phyloP scores from a whole-genome alignment of 2,113 vertebrate genomes.

The Tragelaphus scriptus region DNA sequence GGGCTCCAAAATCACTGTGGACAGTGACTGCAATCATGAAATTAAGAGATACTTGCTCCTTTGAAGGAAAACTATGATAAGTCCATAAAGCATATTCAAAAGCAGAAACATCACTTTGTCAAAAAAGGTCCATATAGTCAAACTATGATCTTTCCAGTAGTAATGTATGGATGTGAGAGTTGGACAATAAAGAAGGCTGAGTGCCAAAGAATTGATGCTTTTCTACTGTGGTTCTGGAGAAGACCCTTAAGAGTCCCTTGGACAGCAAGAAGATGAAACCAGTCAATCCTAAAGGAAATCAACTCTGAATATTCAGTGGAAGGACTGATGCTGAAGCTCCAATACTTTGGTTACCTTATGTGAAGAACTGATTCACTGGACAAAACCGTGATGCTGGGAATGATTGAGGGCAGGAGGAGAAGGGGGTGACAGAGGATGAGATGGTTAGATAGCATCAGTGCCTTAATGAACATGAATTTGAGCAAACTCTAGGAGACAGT shows the following conservation, averaged over 20 bases:
- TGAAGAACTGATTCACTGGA: neutral
- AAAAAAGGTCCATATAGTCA: neutral
- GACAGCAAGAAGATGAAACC: neutral
- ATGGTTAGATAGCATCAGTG: neutral
- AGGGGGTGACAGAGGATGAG: neutral
- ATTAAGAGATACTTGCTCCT: neutral
- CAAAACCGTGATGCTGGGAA: neutral
- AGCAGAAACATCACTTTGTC: neutral
- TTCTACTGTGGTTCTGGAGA: neutral
- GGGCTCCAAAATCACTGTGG: neutral
- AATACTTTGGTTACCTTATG: neutral
- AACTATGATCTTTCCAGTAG: neutral
- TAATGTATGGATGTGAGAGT: neutral
- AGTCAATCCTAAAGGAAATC: neutral
- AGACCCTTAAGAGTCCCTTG: neutral
- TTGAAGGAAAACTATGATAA: neutral
- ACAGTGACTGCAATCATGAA: neutral
- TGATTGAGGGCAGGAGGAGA: neutral
- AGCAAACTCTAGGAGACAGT: neutral
- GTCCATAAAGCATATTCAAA: neutral
- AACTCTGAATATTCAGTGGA: neutral
- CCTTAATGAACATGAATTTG: neutral
- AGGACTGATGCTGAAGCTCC: neutral
- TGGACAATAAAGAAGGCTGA: neutral
- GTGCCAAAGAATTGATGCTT: neutral